phyloP scores from a whole-genome alignment of 2,797 vertebrate genomes.

The Threskiornis aethiopicus region DNA sequence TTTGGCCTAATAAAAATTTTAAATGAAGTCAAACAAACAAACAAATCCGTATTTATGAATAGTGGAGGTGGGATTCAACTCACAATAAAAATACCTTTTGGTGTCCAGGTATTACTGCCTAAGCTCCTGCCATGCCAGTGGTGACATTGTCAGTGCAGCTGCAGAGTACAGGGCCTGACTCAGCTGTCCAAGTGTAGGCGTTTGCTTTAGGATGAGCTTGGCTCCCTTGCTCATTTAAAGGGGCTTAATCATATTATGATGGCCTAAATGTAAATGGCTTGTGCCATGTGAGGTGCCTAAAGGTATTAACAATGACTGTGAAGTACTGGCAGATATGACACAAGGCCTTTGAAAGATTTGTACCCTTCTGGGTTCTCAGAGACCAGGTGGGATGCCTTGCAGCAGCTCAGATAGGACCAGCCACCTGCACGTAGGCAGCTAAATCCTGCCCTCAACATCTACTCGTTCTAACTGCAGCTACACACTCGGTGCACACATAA shows the following conservation, averaged over 20 bases:
- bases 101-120: rapidly evolving
- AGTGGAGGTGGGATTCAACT: neutral
- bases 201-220: neutral
- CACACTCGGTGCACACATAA: rapidly evolving
- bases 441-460: neutral
- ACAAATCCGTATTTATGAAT: neutral
- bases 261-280: neutral
- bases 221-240: neutral
- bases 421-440: neutral
- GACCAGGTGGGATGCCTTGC: neutral
- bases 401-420: neutral
- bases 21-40: neutral
- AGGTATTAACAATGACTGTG: neutral
- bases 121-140: neutral
- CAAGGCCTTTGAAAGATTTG: neutral
- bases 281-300: neutral
- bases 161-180: neutral
- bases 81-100: neutral
- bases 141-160: neutral
- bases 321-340: neutral
- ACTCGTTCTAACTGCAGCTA: neutral
- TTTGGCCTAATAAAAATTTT: neutral
- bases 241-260: neutral
- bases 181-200: rapidly evolving
- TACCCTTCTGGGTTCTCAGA: neutral